phyloP scores from a whole-genome alignment of 2,113 vertebrate genomes.

The Prunella himalayana region DNA sequence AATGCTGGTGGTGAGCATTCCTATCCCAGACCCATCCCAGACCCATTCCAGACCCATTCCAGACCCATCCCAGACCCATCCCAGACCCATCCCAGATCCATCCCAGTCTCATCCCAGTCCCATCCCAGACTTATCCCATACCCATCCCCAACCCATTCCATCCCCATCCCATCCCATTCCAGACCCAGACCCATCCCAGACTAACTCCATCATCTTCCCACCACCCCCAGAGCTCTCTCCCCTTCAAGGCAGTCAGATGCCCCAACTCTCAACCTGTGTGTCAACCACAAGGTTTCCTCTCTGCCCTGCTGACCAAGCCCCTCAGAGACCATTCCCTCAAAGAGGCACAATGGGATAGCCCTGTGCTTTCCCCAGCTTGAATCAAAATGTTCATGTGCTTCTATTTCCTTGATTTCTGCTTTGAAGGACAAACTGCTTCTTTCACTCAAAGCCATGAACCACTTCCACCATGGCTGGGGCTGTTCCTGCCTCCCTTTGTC shows the following conservation, averaged over 20 bases:
- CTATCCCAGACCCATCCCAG: not conserved
- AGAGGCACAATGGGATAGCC: fast-evolving
- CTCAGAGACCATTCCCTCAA: not conserved
- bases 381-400: not conserved
- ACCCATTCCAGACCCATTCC: not conserved
- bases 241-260: not conserved
- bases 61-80: not conserved
- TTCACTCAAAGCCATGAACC: not conserved
- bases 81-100: too few relatives aligned
- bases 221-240: not conserved
- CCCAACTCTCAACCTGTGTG: not conserved
- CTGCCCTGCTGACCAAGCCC: not conserved
- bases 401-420: not conserved
- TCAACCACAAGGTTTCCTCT: not conserved
- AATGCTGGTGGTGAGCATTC: not conserved
- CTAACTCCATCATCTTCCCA: not conserved
- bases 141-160: too few relatives aligned
- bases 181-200: too few relatives aligned
- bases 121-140: too few relatives aligned
- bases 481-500: not conserved
- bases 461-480: fast-evolving
- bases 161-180: not conserved
- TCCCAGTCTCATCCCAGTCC: not conserved
- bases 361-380: not conserved
- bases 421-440: not conserved